A percentile compares a stretch with the other conserved stretches of the same genome.
Conservation (phyloP, 1,140 invertebrate genomes). For the Drosophila serrata region DNA sequence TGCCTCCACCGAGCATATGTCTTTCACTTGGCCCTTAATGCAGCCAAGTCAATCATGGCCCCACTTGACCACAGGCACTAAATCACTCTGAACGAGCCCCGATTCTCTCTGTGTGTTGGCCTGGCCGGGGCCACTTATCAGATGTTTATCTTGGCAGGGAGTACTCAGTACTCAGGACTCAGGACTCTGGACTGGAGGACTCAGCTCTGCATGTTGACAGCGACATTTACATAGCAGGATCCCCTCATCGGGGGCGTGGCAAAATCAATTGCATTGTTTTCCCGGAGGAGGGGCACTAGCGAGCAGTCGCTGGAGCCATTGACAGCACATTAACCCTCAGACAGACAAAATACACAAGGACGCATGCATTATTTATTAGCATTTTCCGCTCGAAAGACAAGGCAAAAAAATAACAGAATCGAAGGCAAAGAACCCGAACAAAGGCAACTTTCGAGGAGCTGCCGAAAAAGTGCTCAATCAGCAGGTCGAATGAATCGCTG, state of each 20-base stretch:
- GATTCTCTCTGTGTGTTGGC: constrained; percentile 37
- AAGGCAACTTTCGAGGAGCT: constrained; percentile 32
- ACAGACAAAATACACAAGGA: constrained; percentile 71
- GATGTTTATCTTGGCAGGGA: constrained; percentile 73
- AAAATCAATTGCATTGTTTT: constrained; percentile 78
- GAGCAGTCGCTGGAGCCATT: constrained; percentile 38
- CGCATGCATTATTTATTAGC: constrained; percentile 81
- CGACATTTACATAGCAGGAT: constrained; percentile 70
- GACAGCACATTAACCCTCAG: constrained; percentile 76
- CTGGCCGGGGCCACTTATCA: constrained; percentile 62
- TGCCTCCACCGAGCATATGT: constrained; percentile 23
- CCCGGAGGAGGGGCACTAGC: constrained; percentile 16
- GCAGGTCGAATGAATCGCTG: constrained; percentile 72
- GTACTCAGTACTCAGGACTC: constrained; percentile 44
- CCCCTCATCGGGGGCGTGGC: constrained; percentile 23
- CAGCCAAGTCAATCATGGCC: constrained; percentile 70
- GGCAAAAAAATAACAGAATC: constrained; percentile 16
- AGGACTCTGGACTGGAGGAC: constrained; percentile 44
- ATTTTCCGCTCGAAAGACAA: constrained; percentile 66
- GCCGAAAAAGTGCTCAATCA: constrained; percentile 74
- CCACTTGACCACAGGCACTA: constrained; percentile 79
- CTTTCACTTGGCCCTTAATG: constrained; percentile 49
- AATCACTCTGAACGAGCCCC: constrained; percentile 72
- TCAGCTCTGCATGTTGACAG: constrained; percentile 66
- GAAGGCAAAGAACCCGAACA: constrained; percentile 19